phyloP scores from a whole-genome alignment of 2,797 vertebrate genomes.

The Scyliorhinus canicula region DNA sequence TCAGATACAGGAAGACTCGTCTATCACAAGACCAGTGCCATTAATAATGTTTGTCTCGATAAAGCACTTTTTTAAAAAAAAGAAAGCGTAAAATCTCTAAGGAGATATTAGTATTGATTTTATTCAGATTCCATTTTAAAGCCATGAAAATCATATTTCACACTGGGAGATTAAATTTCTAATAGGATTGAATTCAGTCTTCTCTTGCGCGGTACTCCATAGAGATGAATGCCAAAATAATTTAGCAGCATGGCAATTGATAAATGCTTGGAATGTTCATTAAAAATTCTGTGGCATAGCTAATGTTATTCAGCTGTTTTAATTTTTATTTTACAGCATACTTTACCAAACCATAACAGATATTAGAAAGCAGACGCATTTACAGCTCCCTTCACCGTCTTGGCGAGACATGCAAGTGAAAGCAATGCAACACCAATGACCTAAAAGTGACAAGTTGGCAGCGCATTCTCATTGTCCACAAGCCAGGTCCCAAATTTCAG shows the following conservation, averaged over 20 bases:
- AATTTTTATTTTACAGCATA: background rate
- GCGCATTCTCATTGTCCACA: background rate
- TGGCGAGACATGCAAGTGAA: background rate
- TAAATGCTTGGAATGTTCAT: background rate
- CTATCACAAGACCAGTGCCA: background rate
- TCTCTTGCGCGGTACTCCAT: background rate
- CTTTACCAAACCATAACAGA: too few relatives aligned
- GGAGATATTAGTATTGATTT: slow-evolving; percentile 23
- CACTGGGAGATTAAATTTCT: slow-evolving; percentile 36
- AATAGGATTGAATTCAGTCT: slow-evolving; percentile 21
- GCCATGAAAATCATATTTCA: slow-evolving; percentile 31
- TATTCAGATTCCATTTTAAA: slow-evolving; percentile 26
- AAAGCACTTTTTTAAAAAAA: background rate
- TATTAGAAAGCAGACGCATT: background rate
- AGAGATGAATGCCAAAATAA: slow-evolving; percentile 8
- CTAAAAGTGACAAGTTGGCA: background rate
- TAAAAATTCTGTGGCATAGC: background rate
- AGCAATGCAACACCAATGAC: background rate
- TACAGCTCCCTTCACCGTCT: background rate
- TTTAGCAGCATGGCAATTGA: slow-evolving; percentile 3
- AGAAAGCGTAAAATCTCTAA: slow-evolving; percentile 8
- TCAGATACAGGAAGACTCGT: background rate
- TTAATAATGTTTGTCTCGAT: background rate
- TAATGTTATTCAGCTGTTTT: background rate
- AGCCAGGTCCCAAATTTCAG: background rate